Conservation (phyloP, 1,140 invertebrate species). For the Orussus abietinus region DNA sequence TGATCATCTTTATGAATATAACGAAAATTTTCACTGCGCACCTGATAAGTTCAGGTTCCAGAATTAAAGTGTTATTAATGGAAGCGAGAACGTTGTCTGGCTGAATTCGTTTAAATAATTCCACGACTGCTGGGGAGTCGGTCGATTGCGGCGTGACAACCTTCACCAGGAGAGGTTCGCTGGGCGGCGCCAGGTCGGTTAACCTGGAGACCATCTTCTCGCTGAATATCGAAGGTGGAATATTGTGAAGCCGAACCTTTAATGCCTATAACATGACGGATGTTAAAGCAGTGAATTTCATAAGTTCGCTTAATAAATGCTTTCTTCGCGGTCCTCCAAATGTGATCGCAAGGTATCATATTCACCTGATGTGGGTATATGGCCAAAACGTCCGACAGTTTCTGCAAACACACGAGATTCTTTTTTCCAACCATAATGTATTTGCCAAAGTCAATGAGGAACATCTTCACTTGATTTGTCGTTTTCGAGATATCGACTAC, state of each 20-base stretch:
- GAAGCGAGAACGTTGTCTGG: conserved; percentile 58
- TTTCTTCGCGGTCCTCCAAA: not conserved
- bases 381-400: conserved; percentile 34
- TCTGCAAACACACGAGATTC: conserved; percentile 40
- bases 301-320: not conserved
- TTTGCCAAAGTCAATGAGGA: conserved; percentile 51
- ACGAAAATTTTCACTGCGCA: conserved; percentile 12
- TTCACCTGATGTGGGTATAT: conserved; percentile 42
- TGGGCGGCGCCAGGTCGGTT: conserved; percentile 46
- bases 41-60: conserved; percentile 40
- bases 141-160: conserved; percentile 26
- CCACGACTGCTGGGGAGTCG: conserved; percentile 47
- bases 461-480: conserved; percentile 31
- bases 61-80: conserved; percentile 58
- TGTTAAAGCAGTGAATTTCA: too few relatives aligned
- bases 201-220: conserved; percentile 50
- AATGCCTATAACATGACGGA: too few relatives aligned
- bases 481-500: conserved; percentile 29
- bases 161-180: conserved; percentile 45
- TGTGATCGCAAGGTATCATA: not conserved
- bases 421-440: conserved; percentile 30
- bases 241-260: conserved; percentile 51
- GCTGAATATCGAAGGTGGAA: conserved; percentile 46
- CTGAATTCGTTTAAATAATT: conserved; percentile 59
- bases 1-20: too few relatives aligned